A percentile compares a stretch with the other conserved stretches of the same genome.
Evolutionary conservation across 2,888 invertebrate genomes (phyloP).

Genomic region (Ophion costatus): DNA sequence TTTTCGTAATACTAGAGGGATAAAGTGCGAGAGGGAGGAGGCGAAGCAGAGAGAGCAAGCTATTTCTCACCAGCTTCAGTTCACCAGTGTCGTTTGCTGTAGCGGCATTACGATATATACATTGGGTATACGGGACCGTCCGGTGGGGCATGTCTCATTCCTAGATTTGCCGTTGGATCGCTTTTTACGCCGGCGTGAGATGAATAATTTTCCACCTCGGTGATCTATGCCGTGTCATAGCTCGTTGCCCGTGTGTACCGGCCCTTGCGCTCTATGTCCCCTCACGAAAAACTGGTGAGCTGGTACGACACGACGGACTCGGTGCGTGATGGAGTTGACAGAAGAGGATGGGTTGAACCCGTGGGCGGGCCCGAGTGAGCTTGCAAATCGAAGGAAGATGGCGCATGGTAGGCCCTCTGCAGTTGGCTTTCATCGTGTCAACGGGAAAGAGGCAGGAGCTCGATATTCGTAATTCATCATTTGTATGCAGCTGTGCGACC

Average conservation of each 20-base stretch:
- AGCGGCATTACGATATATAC: conserved; percentile 19
- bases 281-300: conserved; percentile 46
- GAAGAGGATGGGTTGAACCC: conserved; percentile 53
- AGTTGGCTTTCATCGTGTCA: conserved; percentile 51
- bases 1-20: conserved; percentile 67
- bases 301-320: conserved; percentile 45
- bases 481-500: conserved; percentile 82
- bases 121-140: conserved; percentile 24
- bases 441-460: conserved; percentile 63
- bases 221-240: conserved; percentile 59
- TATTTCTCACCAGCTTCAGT: not conserved
- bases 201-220: conserved; percentile 75
- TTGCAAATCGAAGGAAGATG: conserved; percentile 58
- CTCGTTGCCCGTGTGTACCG: conserved; percentile 35
- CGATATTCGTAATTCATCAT: conserved; percentile 83
- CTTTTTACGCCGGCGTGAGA: conserved; percentile 76
- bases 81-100: conserved; percentile 11
- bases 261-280: conserved; percentile 17
- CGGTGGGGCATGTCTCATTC: conserved; percentile 74
- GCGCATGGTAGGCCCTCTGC: conserved; percentile 35
- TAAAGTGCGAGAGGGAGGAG: conserved; percentile 23
- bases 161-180: conserved; percentile 73
- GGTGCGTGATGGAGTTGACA: conserved; percentile 56
- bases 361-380: conserved; percentile 49
- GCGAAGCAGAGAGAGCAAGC: conserved; percentile 13